Evolutionary conservation across 2,113 vertebrate genomes (phyloP).

Genomic region (Calcarius ornatus): DNA sequence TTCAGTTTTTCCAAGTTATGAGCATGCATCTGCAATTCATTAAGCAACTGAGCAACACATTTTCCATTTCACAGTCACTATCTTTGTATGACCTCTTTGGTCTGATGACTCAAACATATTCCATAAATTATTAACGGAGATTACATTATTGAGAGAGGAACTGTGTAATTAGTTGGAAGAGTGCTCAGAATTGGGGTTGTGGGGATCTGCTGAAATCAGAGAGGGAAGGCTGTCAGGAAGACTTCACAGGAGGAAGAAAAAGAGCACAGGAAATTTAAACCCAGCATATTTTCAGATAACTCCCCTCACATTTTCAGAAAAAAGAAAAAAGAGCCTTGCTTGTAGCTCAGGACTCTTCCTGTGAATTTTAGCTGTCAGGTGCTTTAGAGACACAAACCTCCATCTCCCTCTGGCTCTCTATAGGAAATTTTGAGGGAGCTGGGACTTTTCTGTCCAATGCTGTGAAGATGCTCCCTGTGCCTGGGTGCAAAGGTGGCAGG

Average conservation of each 20-base stretch:
- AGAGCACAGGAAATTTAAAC: neutral
- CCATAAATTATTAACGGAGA: conserved; percentile 11
- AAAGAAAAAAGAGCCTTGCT: neutral
- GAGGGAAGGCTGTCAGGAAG: neutral
- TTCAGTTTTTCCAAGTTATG: neutral
- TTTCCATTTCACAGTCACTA: conserved; percentile 16
- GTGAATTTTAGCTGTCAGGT: neutral
- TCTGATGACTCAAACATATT: conserved; percentile 10
- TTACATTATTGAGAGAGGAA: neutral
- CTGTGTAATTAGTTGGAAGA: neutral
- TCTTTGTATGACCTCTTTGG: conserved; percentile 10
- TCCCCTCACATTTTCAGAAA: neutral
- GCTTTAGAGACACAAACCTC: neutral
- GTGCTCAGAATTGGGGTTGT: neutral
- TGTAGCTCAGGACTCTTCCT: neutral
- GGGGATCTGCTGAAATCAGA: neutral
- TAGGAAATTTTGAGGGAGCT: neutral
- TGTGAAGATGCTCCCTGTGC: neutral
- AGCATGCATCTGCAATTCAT: conserved; percentile 27
- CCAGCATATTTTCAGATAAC: neutral
- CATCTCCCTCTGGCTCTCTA: neutral
- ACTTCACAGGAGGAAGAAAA: neutral
- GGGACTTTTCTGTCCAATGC: neutral
- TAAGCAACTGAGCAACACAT: neutral
- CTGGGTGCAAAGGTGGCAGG: neutral